These are phyloP conservation scores for Saccostrea glomerata DNA, from an alignment of 1,140 invertebrate species.

Conservation along the genomic window DNA sequence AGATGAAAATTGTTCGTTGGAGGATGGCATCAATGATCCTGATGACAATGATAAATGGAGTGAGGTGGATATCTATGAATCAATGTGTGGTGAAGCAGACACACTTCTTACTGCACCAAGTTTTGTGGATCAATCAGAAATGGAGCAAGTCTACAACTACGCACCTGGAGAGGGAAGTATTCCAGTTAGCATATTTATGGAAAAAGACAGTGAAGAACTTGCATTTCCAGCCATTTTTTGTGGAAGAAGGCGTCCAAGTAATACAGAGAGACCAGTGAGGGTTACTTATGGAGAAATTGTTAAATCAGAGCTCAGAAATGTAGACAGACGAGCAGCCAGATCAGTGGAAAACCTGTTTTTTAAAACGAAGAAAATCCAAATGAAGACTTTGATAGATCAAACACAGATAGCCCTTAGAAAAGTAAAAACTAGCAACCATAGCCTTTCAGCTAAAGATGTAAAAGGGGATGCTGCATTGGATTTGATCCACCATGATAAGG, in stretches of 20 bases:
- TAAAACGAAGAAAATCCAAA: conserved; percentile 62
- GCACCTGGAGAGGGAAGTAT: conserved; percentile 54
- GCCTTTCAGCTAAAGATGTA: conserved; percentile 54
- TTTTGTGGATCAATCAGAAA: conserved; percentile 57
- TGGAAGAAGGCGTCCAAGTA: conserved; percentile 50
- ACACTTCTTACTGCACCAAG: conserved; percentile 55
- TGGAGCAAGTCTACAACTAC: conserved; percentile 55
- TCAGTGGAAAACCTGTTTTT: conserved; percentile 61
- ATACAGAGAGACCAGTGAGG: conserved; percentile 47
- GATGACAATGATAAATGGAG: conserved; percentile 52
- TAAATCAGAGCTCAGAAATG: conserved; percentile 53
- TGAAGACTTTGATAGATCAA: conserved; percentile 54
- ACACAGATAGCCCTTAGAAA: conserved; percentile 56
- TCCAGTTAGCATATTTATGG: conserved; percentile 55
- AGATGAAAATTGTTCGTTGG: not conserved
- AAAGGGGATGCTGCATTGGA: conserved; percentile 41
- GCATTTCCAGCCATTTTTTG: conserved; percentile 60
- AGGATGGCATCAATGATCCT: not conserved
- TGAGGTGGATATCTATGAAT: conserved; percentile 53
- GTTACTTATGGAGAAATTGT: conserved; percentile 57
- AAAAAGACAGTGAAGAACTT: conserved; percentile 53
- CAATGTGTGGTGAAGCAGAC: conserved; percentile 49
- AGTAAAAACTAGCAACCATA: conserved; percentile 56
- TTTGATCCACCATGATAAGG: conserved; percentile 53
- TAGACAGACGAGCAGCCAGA: conserved; percentile 52